phyloP scores from a whole-genome alignment of 2,113 vertebrate species.

The Aspiorhynchus laticeps region DNA sequence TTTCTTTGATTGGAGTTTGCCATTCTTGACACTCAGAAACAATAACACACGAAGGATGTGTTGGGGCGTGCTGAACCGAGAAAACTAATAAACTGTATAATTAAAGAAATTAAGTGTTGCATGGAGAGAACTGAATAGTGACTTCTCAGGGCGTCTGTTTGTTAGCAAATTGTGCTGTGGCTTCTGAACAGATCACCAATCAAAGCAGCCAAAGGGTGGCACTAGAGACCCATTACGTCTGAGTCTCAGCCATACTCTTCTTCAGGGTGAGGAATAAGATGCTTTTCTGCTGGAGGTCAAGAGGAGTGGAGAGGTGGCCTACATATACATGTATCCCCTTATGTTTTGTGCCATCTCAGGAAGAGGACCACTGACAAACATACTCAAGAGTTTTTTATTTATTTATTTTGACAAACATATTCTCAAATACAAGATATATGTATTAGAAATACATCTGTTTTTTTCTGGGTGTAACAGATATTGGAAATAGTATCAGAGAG shows the following conservation, averaged over 20 bases:
- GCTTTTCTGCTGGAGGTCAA: constrained; percentile 51
- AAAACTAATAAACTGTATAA: constrained; percentile 69
- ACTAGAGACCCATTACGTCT: constrained; percentile 64
- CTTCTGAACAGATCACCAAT: background rate
- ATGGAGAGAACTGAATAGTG: constrained; percentile 31
- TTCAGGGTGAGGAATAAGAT: constrained; percentile 28
- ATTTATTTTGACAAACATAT: background rate
- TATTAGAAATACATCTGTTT: background rate
- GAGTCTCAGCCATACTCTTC: constrained; percentile 45
- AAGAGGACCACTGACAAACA: constrained; percentile 3
- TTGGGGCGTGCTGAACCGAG: constrained; percentile 63
- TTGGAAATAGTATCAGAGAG: background rate
- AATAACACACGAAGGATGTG: constrained; percentile 54
- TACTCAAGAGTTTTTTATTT: background rate
- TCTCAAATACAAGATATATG: background rate
- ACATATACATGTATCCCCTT: constrained; percentile 11
- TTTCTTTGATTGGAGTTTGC: constrained; percentile 60
- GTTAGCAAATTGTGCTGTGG: constrained; percentile 59
- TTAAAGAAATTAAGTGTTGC: constrained; percentile 67
- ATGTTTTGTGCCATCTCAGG: constrained; percentile 27
- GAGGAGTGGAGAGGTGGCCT: constrained; percentile 43
- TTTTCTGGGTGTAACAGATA: background rate
- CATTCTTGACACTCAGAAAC: constrained; percentile 59
- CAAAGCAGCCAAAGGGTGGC: constrained; percentile 64
- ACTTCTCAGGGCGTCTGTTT: constrained; percentile 55